phyloP scores from a whole-genome alignment of 2,113 vertebrate species.

The Plecotus auritus region DNA sequence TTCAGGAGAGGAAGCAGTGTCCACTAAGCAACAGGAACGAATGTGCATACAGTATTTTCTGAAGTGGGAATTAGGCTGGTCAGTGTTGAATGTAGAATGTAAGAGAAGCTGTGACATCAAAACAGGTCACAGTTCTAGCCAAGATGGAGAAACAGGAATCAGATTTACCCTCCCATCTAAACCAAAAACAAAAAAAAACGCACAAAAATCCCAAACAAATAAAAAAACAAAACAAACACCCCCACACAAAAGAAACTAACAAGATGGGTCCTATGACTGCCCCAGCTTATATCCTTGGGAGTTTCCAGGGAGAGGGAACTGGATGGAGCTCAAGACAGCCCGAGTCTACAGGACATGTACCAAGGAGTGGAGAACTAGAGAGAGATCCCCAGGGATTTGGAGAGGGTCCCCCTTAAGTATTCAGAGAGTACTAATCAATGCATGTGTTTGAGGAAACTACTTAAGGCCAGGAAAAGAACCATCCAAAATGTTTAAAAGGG shows the following conservation, averaged over 20 bases:
- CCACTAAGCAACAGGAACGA: background rate
- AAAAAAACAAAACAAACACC: background rate
- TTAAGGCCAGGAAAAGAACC: background rate
- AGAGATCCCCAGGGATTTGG: background rate
- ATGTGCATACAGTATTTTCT: background rate
- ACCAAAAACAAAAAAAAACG: background rate
- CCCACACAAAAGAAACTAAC: background rate
- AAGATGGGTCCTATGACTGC: background rate
- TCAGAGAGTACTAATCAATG: background rate
- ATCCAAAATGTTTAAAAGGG: background rate
- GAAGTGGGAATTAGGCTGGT: background rate
- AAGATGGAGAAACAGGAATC: background rate
- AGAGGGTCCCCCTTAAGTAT: background rate
- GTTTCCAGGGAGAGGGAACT: background rate
- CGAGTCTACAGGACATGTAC: background rate
- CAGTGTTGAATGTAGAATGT: background rate
- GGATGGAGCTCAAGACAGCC: background rate
- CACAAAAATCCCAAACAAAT: background rate
- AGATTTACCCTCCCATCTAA: background rate
- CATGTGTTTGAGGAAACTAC: background rate
- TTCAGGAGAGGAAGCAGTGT: background rate
- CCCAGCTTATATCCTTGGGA: background rate
- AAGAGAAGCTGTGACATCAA: background rate
- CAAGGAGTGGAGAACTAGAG: background rate
- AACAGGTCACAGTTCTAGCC: background rate